A percentile compares a stretch with the other conserved stretches of the same genome.
phyloP scores from a whole-genome alignment of 1,140 invertebrate genomes.

The Caenorhabditis tropicalis region DNA sequence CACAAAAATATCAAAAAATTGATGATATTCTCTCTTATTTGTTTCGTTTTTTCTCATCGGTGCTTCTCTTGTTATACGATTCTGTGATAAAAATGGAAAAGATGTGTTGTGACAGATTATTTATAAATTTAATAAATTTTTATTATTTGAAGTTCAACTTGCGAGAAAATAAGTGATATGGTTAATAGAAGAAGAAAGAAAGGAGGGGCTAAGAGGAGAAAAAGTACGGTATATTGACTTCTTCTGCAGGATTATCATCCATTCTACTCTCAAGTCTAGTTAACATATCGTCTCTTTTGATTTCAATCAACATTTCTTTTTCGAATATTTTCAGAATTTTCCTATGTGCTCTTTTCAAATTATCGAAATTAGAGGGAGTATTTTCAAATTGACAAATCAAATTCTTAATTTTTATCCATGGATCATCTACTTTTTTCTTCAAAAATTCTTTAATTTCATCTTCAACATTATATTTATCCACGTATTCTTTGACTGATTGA shows the following conservation, averaged over 20 bases:
- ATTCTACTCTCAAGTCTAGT: too few relatives aligned
- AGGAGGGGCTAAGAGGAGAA: too few relatives aligned
- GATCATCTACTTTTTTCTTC: neutral
- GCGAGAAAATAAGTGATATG: too few relatives aligned
- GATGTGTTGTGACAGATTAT: slow-evolving; percentile 14
- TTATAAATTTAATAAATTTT: neutral
- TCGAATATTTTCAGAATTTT: neutral
- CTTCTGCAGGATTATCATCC: too few relatives aligned
- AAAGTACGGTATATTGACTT: too few relatives aligned
- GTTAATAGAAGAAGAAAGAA: too few relatives aligned
- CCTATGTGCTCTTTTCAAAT: neutral
- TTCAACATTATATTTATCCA: neutral
- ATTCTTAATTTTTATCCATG: neutral
- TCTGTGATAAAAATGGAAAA: neutral
- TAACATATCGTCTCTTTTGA: neutral
- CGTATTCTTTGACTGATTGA: neutral
- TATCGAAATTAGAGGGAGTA: neutral
- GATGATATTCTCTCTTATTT: neutral
- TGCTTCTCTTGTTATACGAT: slow-evolving; percentile 13
- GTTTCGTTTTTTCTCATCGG: neutral
- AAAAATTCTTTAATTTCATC: neutral
- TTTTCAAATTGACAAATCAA: neutral
- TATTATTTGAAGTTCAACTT: neutral
- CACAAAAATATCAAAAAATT: neutral
- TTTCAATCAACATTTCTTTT: neutral